Base-by-base conservation (phyloP, 2,797 vertebrate species). In the Adrianichthys oophorus region DNA sequence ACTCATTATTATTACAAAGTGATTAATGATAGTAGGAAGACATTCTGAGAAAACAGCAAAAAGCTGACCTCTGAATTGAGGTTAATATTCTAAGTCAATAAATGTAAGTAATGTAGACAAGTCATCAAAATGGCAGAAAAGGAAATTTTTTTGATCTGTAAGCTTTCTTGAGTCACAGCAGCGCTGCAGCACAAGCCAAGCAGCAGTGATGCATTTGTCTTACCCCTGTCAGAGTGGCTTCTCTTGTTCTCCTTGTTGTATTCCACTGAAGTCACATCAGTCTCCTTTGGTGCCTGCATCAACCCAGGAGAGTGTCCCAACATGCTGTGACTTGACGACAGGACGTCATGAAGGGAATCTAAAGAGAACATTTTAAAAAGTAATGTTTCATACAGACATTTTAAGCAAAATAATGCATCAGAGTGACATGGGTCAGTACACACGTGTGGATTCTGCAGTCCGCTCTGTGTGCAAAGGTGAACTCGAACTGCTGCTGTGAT, bases 401-500 rank as follows among this genome's bases (percentile, higher is more conserved):
- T 37, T 37, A 1, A 37, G 32, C 10, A 37, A 37, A 17, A 16
- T 13, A 10, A 8, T 1, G 10, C 14, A 4, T 32, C 8, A 7
- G 7, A 17, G 19, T 51, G 4, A 26, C 19, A 40, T 26, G 48
- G 59, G 45, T 52, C 1, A 42, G 58, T 65, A 82, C 85, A 1
- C 78, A 88, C 88, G 74, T 65, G 82, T 72, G 59, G 60, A 54
- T 70, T 90, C 86, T 48, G 79, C 60, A 41, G 65, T 76, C 62
- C 85, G 89, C 78, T 98, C 97, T 0, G 93, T 96, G 85, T 94
- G 92, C 0, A 94, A 94, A 4, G 97, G 97, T 56, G 97, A 98
- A 87, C 96, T 98, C 65, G 95, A 98, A 2, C 96, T 98, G 93
- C 95, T 98, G 92, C 96, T 98, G 74, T 95, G 95, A 70, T 96